A percentile compares a stretch with the other conserved stretches of the same genome.
Evolutionary conservation across 23 tunicate species (phyloP).

Genomic region (Botrylloides violaceus): DNA sequence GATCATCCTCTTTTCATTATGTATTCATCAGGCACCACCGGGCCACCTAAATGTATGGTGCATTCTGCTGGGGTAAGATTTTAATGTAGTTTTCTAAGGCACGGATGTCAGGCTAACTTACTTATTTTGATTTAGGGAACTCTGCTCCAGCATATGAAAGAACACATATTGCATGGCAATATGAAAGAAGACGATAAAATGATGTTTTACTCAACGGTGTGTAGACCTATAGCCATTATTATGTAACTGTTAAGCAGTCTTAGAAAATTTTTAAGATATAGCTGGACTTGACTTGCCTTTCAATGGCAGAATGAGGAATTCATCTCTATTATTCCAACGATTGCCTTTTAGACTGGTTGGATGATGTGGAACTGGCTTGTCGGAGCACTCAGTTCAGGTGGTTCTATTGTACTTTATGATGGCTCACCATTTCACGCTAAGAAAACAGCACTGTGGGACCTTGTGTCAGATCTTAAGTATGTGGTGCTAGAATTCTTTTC

Average conservation of each 20-base stretch:
- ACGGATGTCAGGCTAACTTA: background rate
- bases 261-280: no score
- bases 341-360: slow-evolving; percentile 69
- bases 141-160: slow-evolving; percentile 70
- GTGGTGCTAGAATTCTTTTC: background rate
- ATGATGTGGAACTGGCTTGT: slow-evolving; percentile 99
- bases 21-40: slow-evolving; percentile 96
- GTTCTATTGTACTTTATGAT: slow-evolving; percentile 66
- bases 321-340: no score
- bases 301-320: no score
- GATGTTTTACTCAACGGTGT: slow-evolving; percentile 66
- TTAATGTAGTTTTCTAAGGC: background rate
- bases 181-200: slow-evolving; percentile 55
- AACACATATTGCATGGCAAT: slow-evolving; percentile 80
- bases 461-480: slow-evolving; percentile 52
- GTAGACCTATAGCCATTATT: no score
- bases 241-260: no score
- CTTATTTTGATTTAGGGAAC: slow-evolving; percentile 54
- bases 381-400: slow-evolving; percentile 69
- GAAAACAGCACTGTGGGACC: slow-evolving; percentile 38
- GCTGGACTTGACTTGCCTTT: no score
- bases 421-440: slow-evolving; percentile 89
- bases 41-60: slow-evolving; percentile 92
- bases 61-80: slow-evolving; percentile 83
- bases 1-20: slow-evolving; percentile 84